Conservation (phyloP, 2,113 vertebrate species). For the Thamnophis sirtalis region DNA sequence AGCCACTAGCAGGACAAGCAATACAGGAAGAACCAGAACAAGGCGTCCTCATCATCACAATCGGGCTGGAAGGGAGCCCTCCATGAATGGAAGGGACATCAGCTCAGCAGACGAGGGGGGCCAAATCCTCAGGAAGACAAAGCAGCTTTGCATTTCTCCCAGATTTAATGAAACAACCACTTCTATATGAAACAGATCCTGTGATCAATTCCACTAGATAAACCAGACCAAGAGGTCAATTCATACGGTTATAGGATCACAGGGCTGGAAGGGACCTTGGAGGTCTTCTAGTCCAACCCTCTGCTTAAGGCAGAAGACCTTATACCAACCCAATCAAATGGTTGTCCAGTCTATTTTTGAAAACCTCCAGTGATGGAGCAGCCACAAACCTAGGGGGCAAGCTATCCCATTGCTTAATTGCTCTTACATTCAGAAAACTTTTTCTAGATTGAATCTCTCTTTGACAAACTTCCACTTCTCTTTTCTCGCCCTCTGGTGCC, state of each 20-base stretch:
- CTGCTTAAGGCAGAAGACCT: too few species aligned
- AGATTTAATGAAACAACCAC: neutral
- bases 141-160: neutral
- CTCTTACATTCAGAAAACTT: too few species aligned
- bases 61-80: neutral
- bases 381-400: too few species aligned
- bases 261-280: neutral
- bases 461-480: too few species aligned
- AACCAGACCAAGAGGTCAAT: neutral
- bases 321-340: neutral
- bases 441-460: too few species aligned
- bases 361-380: too few species aligned
- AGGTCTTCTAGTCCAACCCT: neutral
- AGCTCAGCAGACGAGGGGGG: neutral
- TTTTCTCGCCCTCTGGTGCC: too few species aligned
- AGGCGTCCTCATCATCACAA: neutral
- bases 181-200: neutral
- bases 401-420: too few species aligned
- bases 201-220: neutral
- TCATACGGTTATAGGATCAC: neutral
- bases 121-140: neutral
- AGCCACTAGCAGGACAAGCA: neutral
- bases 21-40: too few species aligned
- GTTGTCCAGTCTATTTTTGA: too few species aligned
- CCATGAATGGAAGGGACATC: neutral